Evolutionary conservation across 2,888 invertebrate species (phyloP).

Genomic region (Macaria notata): DNA sequence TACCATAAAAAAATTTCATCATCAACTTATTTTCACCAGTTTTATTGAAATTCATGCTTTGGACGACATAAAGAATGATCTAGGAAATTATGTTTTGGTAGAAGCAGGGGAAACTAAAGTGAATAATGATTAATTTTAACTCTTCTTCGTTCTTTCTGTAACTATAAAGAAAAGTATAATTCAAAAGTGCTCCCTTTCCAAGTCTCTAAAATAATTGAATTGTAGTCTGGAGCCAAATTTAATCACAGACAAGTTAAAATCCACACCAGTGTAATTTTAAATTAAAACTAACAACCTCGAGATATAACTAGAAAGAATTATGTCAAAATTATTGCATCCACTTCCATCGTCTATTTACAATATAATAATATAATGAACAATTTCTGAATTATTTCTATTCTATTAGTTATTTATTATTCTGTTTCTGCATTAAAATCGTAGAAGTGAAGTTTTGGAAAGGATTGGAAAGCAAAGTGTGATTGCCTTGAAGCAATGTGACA

Average conservation of each 20-base stretch:
- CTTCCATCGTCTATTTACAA: conserved; percentile 46
- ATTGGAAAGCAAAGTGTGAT: conserved; percentile 58
- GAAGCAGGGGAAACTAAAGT: background rate
- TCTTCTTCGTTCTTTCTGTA: background rate
- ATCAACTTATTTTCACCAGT: too few species aligned
- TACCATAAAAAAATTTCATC: too few species aligned
- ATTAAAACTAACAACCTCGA: conserved; percentile 63
- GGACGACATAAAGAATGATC: background rate
- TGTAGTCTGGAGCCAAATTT: too few species aligned
- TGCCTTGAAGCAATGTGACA: conserved; percentile 62
- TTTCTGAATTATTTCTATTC: conserved; percentile 49
- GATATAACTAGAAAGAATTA: conserved; percentile 65
- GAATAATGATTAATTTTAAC: background rate
- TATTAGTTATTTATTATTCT: conserved; percentile 48
- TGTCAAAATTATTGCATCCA: conserved; percentile 75
- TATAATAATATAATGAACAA: conserved; percentile 51
- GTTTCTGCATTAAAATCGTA: conserved; percentile 26
- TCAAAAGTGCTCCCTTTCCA: too few species aligned
- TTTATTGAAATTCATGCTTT: too few species aligned
- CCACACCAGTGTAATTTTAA: conserved; percentile 34
- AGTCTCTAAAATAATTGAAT: too few species aligned
- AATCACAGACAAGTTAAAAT: background rate
- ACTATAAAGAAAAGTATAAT: too few species aligned
- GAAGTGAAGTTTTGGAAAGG: conserved; percentile 49
- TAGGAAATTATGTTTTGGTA: background rate